Base-by-base conservation (phyloP, 2,113 vertebrate genomes). In the Etia nguti region DNA sequence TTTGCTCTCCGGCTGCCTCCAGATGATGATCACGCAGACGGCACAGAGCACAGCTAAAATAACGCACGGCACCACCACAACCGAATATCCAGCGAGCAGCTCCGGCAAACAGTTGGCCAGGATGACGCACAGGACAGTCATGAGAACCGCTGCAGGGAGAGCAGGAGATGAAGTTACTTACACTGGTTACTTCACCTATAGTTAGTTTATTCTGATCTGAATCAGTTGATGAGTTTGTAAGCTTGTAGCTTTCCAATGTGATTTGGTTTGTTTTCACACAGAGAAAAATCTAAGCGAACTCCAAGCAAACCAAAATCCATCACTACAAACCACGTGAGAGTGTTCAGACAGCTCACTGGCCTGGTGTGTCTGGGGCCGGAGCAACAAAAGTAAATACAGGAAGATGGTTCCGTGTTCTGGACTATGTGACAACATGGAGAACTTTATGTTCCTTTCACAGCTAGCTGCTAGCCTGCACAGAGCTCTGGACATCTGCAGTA, bases 1-100 rank as follows among this genome's bases (percentile, higher is more conserved):
- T 2, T 96, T 96, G 96, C 96, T 99, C 94, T 99, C 95, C 0
- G 99, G 98, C 93, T 99, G 99, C 93, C 96, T 98, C 92, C 96
- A 98, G 95, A 99, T 93, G 90, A 99, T 86, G 73, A 97, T 3
- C 6, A 95, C 94, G 79, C 95, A 93, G 89, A 96, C 4, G 36
- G 57, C 31, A 83, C 96, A 96, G 34, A 97, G 83, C 55, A 95
- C 1, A 0, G 95, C 20, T 31, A 99, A 92, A 8, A 97, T 22
- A n/a, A 93, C 88, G 29, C 96, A 95, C n/a, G 82, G 10, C 1
- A 36, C 3, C 9, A 97, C 3, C 41, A 90, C 96, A 10, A 26
- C 36, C 0, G 85, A 50, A 0, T 52, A 89, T 10, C 88, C 96
- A 0, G 62, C 26, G 80, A 96, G 20, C 92, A 99, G 86, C 0